Evolutionary conservation across 2,113 vertebrate genomes (phyloP).

Genomic region (Mesoclemmys tuberculata): DNA sequence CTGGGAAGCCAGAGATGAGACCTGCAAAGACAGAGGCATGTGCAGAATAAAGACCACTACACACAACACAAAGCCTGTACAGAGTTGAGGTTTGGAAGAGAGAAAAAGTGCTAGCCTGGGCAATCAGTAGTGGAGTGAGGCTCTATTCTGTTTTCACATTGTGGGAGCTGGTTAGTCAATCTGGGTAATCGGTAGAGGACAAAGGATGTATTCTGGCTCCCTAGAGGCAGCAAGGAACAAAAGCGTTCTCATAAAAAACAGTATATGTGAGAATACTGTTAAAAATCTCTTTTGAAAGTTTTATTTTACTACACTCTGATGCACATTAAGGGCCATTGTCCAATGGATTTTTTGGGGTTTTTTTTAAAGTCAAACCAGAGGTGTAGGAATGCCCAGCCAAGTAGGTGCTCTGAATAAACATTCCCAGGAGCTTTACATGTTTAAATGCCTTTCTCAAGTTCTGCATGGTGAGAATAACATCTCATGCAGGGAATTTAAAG

Average conservation of each 20-base stretch:
- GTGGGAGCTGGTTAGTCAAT: background rate
- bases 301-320: slow-evolving; percentile 17
- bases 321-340: slow-evolving; percentile 41
- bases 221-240: background rate
- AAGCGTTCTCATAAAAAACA: background rate
- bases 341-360: background rate
- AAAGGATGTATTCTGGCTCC: background rate
- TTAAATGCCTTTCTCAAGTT: slow-evolving; percentile 43
- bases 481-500: slow-evolving; percentile 24
- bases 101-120: too few species aligned
- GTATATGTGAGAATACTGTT: background rate
- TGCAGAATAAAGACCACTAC: background rate
- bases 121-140: background rate
- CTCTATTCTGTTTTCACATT: background rate
- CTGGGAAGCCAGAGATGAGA: background rate
- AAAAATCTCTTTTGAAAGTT: background rate
- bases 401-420: background rate
- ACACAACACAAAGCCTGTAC: background rate
- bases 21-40: background rate
- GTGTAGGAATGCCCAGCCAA: slow-evolving; percentile 8
- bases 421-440: slow-evolving; percentile 2
- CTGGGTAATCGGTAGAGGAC: background rate
- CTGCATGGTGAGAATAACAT: slow-evolving; percentile 60
- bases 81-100: background rate
- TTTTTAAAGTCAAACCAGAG: background rate